Evolutionary conservation across 2,797 vertebrate genomes (phyloP).

Genomic region (Urophycis tenuis): DNA sequence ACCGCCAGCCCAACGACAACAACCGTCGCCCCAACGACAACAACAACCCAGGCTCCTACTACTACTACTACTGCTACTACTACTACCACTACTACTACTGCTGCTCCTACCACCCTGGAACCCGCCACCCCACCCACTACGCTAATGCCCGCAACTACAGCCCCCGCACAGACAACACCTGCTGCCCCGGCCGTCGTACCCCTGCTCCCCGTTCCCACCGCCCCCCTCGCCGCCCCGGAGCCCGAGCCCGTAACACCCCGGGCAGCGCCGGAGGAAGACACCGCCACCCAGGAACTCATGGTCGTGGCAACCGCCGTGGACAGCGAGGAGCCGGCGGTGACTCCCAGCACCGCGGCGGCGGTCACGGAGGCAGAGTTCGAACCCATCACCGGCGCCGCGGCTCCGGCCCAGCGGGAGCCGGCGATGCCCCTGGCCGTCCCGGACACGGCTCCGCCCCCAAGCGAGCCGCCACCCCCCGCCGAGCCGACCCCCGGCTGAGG

Average conservation of each 20-base stretch:
- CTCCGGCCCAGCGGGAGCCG: constrained; percentile 13
- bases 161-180: not conserved
- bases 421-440: constrained; percentile 46
- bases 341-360: constrained; percentile 19
- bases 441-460: not conserved
- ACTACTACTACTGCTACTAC: not conserved
- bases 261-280: not conserved
- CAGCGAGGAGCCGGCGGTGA: constrained; percentile 27
- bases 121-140: not conserved
- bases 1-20: constrained; percentile 23
- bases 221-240: not conserved
- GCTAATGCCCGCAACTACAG: not conserved
- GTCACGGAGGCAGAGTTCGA: constrained; percentile 24
- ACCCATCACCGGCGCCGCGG: constrained; percentile 39
- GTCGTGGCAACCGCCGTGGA: not conserved
- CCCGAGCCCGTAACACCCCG: not conserved
- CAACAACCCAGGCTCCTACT: constrained; percentile 21
- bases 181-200: not conserved
- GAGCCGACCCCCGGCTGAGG: not conserved
- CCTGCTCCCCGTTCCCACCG: not conserved
- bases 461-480: not conserved
- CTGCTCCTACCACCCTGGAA: not conserved
- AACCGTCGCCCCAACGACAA: constrained; percentile 28
- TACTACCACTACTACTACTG: not conserved
- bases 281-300: not conserved